Evolutionary conservation across 2,113 vertebrate species (phyloP).

Genomic region (Lophochroa leadbeateri): DNA sequence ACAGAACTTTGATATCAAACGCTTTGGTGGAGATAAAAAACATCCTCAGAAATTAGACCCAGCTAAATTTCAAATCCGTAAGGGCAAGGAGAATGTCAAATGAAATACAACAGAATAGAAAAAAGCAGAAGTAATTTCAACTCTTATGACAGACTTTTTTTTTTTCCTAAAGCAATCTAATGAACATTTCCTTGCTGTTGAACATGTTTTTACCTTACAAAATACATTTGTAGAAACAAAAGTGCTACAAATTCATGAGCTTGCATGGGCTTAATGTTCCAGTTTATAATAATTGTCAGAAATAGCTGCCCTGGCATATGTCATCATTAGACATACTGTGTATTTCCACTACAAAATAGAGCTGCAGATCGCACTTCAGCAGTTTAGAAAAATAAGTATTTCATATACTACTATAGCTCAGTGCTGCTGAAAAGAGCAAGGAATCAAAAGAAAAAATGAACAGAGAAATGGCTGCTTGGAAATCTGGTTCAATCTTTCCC

Average conservation of each 20-base stretch:
- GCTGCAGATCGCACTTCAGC: not conserved
- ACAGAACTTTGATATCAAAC: not conserved
- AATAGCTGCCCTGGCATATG: not conserved
- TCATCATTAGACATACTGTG: not conserved
- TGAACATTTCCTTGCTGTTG: not conserved
- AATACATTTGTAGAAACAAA: not conserved
- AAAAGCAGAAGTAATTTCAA: not conserved
- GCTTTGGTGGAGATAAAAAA: not conserved
- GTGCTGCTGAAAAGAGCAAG: not conserved
- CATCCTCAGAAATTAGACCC: not conserved
- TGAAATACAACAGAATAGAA: not conserved
- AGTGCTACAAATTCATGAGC: not conserved
- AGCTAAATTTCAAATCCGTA: not conserved
- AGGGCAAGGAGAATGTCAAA: not conserved
- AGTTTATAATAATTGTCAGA: not conserved
- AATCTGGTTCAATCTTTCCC: not conserved
- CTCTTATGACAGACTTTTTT: rapidly evolving
- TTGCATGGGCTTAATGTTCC: not conserved
- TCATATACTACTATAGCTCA: not conserved
- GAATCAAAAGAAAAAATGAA: not conserved
- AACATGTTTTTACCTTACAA: not conserved
- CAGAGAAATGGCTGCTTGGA: not conserved
- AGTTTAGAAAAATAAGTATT: not conserved
- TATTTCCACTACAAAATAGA: not conserved
- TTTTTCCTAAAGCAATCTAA: not conserved